phyloP scores from a whole-genome alignment of 2,888 invertebrate genomes.

The Caenorhabditis afra region DNA sequence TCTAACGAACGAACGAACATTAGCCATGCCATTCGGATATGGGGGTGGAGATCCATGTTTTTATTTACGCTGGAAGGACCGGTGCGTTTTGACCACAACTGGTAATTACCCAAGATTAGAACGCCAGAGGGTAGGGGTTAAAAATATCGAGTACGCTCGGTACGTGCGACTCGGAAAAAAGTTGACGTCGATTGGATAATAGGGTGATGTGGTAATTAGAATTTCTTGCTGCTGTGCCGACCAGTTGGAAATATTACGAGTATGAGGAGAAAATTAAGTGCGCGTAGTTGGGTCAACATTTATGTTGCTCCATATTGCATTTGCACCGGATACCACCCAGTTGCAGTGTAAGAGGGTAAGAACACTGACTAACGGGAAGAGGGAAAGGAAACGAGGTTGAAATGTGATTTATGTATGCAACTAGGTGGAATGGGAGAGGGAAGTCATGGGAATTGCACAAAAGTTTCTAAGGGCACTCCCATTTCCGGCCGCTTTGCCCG shows the following conservation, averaged over 20 bases:
- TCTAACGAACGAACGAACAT: constrained; percentile 8
- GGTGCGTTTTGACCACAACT: too few relatives aligned
- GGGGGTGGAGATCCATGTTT: neutral
- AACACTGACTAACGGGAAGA: constrained; percentile 1
- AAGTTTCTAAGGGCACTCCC: neutral
- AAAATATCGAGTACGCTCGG: constrained; percentile 30
- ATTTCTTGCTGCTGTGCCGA: neutral
- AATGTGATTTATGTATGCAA: constrained; percentile 12
- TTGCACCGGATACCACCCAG: constrained; percentile 9
- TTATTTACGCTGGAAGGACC: constrained; percentile 1
- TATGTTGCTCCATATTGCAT: neutral
- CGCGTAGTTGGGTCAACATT: neutral
- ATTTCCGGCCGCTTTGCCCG: neutral
- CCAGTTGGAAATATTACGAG: constrained; percentile 2
- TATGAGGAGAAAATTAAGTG: neutral
- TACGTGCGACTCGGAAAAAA: constrained; percentile 36
- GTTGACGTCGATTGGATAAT: constrained; percentile 23
- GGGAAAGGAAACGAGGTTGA: neutral
- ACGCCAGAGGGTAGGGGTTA: neutral
- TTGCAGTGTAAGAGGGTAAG: neutral
- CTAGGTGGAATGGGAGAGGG: neutral
- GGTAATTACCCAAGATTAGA: constrained; percentile 6
- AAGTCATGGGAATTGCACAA: neutral
- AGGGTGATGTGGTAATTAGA: constrained; percentile 26
- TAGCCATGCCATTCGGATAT: too few relatives aligned